A percentile compares a stretch with the other conserved stretches of the same genome.
These are phyloP conservation scores for Callocephalon fimbriatum DNA, from an alignment of 2,113 vertebrate genomes.

Conservation along the genomic window DNA sequence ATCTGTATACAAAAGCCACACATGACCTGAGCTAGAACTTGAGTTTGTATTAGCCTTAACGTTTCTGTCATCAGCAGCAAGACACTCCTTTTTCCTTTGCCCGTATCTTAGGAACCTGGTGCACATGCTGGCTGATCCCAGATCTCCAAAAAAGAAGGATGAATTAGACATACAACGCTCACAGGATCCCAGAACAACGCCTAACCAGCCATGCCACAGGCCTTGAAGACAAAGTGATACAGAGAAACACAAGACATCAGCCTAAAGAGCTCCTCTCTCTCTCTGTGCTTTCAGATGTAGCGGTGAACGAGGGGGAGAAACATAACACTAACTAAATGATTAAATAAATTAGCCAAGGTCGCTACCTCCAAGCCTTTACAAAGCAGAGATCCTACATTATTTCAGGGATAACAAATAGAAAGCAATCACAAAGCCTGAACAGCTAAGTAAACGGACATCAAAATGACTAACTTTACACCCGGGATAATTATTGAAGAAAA, in stretches of 20 bases:
- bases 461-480: neutral
- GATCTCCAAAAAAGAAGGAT: neutral
- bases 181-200: neutral
- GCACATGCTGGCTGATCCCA: neutral
- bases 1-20: neutral
- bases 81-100: neutral
- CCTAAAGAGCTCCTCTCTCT: neutral
- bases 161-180: neutral
- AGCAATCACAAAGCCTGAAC: neutral
- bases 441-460: neutral
- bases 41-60: neutral
- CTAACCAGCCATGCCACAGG: neutral
- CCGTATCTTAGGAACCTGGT: rapidly evolving
- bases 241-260: neutral
- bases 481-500: neutral
- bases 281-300: neutral
- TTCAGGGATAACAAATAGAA: neutral
- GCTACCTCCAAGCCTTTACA: neutral
- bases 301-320: neutral
- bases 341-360: neutral
- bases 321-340: neutral
- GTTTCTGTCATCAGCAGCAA: neutral
- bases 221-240: neutral
- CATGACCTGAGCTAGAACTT: neutral
- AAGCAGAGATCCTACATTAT: neutral